phyloP scores from a whole-genome alignment of 2,888 invertebrate species.

The Xanthia icteritia region DNA sequence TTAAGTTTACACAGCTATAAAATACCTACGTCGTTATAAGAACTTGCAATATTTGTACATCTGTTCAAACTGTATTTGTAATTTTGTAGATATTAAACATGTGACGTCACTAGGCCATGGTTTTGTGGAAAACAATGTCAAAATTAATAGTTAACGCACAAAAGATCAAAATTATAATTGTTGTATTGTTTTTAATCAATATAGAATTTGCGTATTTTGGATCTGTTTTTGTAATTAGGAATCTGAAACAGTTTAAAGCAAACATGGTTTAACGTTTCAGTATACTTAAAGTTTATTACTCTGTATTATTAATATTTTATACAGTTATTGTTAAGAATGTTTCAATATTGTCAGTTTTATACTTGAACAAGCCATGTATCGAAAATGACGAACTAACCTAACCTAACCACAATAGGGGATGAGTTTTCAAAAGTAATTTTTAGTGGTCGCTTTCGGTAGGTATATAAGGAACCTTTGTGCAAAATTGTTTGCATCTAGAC shows the following conservation, averaged over 20 bases:
- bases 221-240: conserved; percentile 1
- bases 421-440: too few relatives aligned
- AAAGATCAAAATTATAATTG: conserved; percentile 7
- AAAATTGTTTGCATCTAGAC: too few relatives aligned
- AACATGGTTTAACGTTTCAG: conserved; percentile 1
- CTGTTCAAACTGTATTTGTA: conserved; percentile 49
- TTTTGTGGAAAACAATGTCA: conserved; percentile 38
- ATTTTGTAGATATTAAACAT: conserved; percentile 31
- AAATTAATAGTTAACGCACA: conserved; percentile 30
- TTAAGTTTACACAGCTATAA: conserved; percentile 26
- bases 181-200: conserved; percentile 10
- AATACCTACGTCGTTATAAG: conserved; percentile 14
- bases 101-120: conserved; percentile 45
- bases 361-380: too few relatives aligned
- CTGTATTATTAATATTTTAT: background rate
- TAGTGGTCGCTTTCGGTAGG: too few relatives aligned
- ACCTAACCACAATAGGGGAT: too few relatives aligned
- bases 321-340: background rate
- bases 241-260: conserved; percentile 5
- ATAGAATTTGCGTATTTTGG: background rate
- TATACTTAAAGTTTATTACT: conserved; percentile 7
- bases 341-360: background rate
- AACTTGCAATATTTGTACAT: conserved; percentile 52
- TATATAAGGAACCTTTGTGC: too few relatives aligned
- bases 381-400: too few relatives aligned